These are phyloP conservation scores for Pectinophora gossypiella DNA, from an alignment of 1,140 invertebrate species.

Conservation along the genomic window DNA sequence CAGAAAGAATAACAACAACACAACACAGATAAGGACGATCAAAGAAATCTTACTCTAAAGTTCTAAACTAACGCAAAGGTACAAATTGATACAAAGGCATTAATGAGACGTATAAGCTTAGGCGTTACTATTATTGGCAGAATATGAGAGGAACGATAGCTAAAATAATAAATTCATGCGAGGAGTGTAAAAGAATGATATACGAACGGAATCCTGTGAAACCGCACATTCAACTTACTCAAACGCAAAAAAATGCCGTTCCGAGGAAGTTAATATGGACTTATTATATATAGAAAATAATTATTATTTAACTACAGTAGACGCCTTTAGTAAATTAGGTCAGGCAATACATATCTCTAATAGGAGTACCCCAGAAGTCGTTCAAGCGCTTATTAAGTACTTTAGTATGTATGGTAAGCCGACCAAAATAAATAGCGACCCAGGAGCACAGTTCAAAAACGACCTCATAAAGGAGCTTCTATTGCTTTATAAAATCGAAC, in stretches of 20 bases:
- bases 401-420: conserved; percentile 9
- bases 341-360: conserved; percentile 26
- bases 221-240: conserved; percentile 26
- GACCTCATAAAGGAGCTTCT: too few relatives aligned
- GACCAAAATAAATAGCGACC: conserved; percentile 9
- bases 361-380: too few relatives aligned
- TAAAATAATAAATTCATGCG: conserved; percentile 23
- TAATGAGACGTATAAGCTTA: neutral
- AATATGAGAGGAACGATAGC: conserved; percentile 24
- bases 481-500: conserved; percentile 22
- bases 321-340: conserved; percentile 33
- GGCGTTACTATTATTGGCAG: conserved; percentile 18
- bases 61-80: conserved; percentile 9
- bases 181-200: conserved; percentile 24
- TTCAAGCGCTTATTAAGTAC: conserved; percentile 18
- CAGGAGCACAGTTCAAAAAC: too few relatives aligned
- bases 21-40: conserved; percentile 2
- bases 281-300: too few relatives aligned
- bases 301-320: conserved; percentile 16
- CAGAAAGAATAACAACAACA: too few relatives aligned
- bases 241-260: conserved; percentile 9
- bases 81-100: conserved; percentile 9
- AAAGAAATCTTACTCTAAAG: neutral
- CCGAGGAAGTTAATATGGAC: too few relatives aligned
- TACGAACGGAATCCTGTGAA: conserved; percentile 29